These are phyloP conservation scores for Thamnophis elegans DNA, from an alignment of 2,797 vertebrate genomes.

Conservation along the genomic window DNA sequence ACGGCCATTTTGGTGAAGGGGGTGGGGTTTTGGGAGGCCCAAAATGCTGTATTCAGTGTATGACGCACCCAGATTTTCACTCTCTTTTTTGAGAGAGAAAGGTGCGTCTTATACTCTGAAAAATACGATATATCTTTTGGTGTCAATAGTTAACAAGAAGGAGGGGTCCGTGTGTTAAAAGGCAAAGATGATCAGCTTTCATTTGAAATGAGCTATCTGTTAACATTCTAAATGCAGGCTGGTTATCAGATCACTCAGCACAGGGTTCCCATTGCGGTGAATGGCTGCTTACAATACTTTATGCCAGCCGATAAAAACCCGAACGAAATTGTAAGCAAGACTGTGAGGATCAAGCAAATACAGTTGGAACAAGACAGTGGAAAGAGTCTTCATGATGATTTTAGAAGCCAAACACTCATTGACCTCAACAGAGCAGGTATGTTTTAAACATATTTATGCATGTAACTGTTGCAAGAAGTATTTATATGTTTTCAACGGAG, in stretches of 20 bases:
- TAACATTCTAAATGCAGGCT: slow-evolving; percentile 75
- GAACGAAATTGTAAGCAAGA: slow-evolving; percentile 78
- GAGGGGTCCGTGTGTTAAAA: background rate
- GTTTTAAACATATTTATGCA: slow-evolving; percentile 22
- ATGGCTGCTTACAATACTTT: slow-evolving; percentile 82
- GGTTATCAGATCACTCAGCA: slow-evolving; percentile 99
- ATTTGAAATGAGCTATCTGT: background rate
- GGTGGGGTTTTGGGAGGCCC: too few relatives aligned
- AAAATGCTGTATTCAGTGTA: too few relatives aligned
- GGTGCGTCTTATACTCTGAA: too few relatives aligned
- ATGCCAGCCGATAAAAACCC: slow-evolving; percentile 71
- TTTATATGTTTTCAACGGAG: background rate
- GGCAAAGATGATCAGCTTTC: background rate
- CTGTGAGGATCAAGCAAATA: slow-evolving; percentile 87
- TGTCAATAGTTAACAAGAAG: background rate
- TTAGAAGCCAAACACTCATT: slow-evolving; percentile 84
- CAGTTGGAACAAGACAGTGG: slow-evolving; percentile 99
- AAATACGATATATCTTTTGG: too few relatives aligned
- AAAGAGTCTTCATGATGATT: slow-evolving; percentile 92
- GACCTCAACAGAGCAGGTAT: slow-evolving; percentile 93
- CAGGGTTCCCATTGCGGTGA: slow-evolving; percentile 87
- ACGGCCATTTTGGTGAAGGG: too few relatives aligned
- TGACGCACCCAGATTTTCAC: too few relatives aligned
- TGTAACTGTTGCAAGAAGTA: background rate
- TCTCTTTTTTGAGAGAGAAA: too few relatives aligned